Conservation (phyloP, 2,113 vertebrate genomes). For the Ascaphus truei region DNA sequence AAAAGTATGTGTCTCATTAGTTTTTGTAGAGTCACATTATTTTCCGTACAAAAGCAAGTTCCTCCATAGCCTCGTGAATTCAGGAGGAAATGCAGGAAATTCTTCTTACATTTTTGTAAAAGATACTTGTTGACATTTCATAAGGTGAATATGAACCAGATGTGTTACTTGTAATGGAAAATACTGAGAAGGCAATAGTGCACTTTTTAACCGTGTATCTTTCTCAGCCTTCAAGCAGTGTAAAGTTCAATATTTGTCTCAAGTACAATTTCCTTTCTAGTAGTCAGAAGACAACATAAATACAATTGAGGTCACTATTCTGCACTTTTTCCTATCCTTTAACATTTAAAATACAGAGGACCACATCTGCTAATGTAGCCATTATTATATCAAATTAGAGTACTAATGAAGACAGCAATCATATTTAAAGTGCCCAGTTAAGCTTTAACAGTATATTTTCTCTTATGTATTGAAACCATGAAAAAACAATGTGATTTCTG, state of each 20-base stretch:
- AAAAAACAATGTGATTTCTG: no score
- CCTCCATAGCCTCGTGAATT: background rate
- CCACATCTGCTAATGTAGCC: constrained; percentile 11
- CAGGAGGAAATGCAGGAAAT: background rate
- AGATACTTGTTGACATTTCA: background rate
- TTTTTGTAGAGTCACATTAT: no score
- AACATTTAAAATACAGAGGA: background rate
- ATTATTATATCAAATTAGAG: constrained; percentile 1
- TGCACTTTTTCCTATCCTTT: background rate
- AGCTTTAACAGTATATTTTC: constrained; percentile 6
- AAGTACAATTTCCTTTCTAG: constrained; percentile 1
- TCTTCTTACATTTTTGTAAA: background rate
- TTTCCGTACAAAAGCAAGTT: no score
- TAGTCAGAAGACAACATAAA: background rate
- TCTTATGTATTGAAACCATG: background rate
- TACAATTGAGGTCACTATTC: constrained; percentile 1
- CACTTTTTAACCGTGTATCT: background rate
- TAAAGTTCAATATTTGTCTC: constrained; percentile 3
- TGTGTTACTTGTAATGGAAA: constrained; percentile 1
- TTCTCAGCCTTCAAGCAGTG: background rate
- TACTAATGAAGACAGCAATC: constrained; percentile 4
- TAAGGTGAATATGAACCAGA: constrained; percentile 26
- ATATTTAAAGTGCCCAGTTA: background rate
- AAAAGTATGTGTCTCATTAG: no score
- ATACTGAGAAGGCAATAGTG: background rate